A percentile compares a stretch with the other conserved stretches of the same genome.
Evolutionary conservation across 2,797 vertebrate genomes (phyloP).

Genomic region (Ceyx erithaca): DNA sequence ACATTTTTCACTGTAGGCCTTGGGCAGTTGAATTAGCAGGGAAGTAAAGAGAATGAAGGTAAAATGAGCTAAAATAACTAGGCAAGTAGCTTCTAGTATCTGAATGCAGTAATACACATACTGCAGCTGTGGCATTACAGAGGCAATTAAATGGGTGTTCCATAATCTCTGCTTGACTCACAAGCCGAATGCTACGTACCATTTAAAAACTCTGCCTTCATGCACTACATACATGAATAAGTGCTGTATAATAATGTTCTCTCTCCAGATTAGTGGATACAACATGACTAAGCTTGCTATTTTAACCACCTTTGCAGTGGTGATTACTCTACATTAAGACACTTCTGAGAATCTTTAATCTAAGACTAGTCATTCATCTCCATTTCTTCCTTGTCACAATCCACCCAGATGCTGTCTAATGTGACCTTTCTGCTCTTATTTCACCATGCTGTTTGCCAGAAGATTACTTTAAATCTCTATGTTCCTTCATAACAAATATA

Average conservation of each 20-base stretch:
- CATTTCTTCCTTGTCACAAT: constrained; percentile 56
- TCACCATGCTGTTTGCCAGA: not conserved
- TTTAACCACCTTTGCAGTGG: constrained; percentile 53
- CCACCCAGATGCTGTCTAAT: constrained; percentile 38
- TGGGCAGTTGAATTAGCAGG: constrained; percentile 27
- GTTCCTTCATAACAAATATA: not conserved
- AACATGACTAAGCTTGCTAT: constrained; percentile 67
- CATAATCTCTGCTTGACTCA: constrained; percentile 60
- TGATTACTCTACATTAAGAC: constrained; percentile 29
- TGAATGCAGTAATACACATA: constrained; percentile 34
- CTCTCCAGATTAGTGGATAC: constrained; percentile 26
- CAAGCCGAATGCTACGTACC: constrained; percentile 16
- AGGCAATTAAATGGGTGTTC: constrained; percentile 70
- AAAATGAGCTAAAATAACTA: constrained; percentile 44
- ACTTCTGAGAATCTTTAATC: constrained; percentile 44
- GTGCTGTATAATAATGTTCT: constrained; percentile 34
- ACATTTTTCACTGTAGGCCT: constrained; percentile 6
- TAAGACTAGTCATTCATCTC: constrained; percentile 51
- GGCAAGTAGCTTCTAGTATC: constrained; percentile 30
- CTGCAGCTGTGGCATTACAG: constrained; percentile 68
- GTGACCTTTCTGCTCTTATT: constrained; percentile 51
- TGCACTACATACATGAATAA: constrained; percentile 25
- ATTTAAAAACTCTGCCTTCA: constrained; percentile 52
- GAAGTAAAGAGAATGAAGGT: constrained; percentile 36
- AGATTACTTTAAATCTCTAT: not conserved